Evolutionary conservation across 2,888 invertebrate genomes (phyloP).

Genomic region (Xestia rhomboidea): DNA sequence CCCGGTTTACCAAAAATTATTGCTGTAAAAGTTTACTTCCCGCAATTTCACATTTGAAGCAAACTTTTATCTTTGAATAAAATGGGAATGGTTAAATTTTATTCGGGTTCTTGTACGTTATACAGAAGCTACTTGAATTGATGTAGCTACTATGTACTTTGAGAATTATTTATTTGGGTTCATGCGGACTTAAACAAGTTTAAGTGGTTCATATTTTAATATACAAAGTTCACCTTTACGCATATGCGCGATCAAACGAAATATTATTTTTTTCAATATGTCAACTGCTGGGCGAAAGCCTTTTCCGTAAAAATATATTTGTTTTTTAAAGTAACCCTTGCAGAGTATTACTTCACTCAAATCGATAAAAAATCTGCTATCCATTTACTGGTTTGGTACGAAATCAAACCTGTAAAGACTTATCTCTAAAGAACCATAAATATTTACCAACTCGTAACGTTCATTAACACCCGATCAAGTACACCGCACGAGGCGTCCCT

Average conservation of each 20-base stretch:
- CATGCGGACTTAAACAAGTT: not conserved
- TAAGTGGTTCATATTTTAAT: not conserved
- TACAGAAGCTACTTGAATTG: constrained; percentile 21
- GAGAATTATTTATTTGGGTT: constrained; percentile 1
- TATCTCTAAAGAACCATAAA: constrained; percentile 14
- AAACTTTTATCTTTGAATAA: constrained; percentile 48
- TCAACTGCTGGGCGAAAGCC: too few relatives aligned
- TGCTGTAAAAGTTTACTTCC: constrained; percentile 46
- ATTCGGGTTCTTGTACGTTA: constrained; percentile 38
- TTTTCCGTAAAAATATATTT: not conserved
- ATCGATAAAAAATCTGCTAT: not conserved
- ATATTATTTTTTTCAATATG: too few relatives aligned
- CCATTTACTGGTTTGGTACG: not conserved
- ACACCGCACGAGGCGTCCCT: constrained; percentile 9
- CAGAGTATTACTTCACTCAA: not conserved
- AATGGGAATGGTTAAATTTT: constrained; percentile 40
- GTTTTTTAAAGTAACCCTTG: not conserved
- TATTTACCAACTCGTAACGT: not conserved
- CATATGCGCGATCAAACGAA: not conserved
- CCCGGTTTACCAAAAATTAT: constrained; percentile 51
- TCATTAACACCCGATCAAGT: constrained; percentile 36
- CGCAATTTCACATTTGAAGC: constrained; percentile 38
- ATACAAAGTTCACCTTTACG: not conserved
- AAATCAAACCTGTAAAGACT: not conserved
- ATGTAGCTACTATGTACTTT: constrained; percentile 15